Evolutionary conservation across 2,888 invertebrate genomes (phyloP), one percentile per base, ranked within the genome.

Genomic region (Drosophila birchii): DNA sequence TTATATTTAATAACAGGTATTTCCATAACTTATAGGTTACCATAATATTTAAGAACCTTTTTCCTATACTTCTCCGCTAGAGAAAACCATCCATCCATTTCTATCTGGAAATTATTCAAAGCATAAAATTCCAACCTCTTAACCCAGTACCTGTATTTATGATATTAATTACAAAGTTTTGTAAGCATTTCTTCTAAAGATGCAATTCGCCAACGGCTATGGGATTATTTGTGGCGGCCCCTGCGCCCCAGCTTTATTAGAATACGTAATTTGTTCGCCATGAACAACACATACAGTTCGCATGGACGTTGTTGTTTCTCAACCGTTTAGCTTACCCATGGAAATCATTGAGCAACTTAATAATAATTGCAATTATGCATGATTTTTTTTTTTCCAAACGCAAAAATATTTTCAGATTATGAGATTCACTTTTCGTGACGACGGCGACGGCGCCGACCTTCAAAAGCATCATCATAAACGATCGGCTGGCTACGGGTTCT

Each of bases 281-380:
- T 58, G 57, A 58, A 58, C 43, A 58, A 47, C 47, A 61, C 32
- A 43, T 72, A 41, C 51, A 47, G 47, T 18, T 47, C 53, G 23
- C 29, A 43, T 45, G 26, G 51, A 9, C 49, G 32, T 43, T 68
- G 55, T 45, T 70, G 57, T 54, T 73, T 47, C 75, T 23, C 60
- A 75, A 75, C 56, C 51, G 38, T 56, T 73, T 60, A 67, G 53
- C 47, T 32, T 47, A 32, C 47, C 76, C 60, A 61, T 67, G 60
- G 54, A 55, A 59, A 69, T 69, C 75, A 76, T 75, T 75, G 75
- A 63, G 75, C 76, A 75, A 75, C 70, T 75, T 63, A 66, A 47
- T 71, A 68, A 68, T 72, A 76, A 76, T 76, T 75, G 75, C 75
- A 75, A 76, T 76, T 76, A 75, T 75, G 75, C 76, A 75, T 75